phyloP scores from a whole-genome alignment of 2,113 vertebrate genomes.

The Tamias sibiricus region DNA sequence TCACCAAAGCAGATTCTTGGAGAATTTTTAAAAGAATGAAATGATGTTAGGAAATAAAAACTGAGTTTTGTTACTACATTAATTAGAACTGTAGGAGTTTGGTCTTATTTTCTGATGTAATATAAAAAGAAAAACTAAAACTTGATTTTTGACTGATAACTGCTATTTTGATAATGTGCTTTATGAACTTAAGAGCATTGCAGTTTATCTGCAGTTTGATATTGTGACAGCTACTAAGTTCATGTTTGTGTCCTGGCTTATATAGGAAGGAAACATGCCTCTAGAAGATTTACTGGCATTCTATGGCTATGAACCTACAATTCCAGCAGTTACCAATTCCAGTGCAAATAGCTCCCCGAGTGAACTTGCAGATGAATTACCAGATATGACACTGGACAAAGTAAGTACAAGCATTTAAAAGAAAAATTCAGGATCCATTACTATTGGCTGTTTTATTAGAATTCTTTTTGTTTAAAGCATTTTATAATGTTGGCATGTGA shows the following conservation, averaged over 20 bases:
- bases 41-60: slow-evolving; percentile 12
- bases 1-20: not conserved
- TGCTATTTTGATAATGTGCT: slow-evolving; percentile 4
- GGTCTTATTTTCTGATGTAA: not conserved
- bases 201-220: not conserved
- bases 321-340: slow-evolving; percentile 90
- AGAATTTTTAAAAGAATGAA: not conserved
- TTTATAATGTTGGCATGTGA: not conserved
- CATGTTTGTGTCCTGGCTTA: slow-evolving; percentile 64
- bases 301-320: slow-evolving; percentile 95
- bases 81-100: not conserved
- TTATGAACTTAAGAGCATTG: not conserved
- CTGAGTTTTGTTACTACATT: not conserved
- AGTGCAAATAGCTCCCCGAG: slow-evolving; percentile 96
- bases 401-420: slow-evolving; percentile 84
- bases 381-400: slow-evolving; percentile 99
- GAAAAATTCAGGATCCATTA: not conserved
- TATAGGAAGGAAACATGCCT: slow-evolving; percentile 98
- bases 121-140: not conserved
- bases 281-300: slow-evolving; percentile 97
- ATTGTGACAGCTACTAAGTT: not conserved
- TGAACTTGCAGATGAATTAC: slow-evolving; percentile 97
- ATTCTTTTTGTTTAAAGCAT: not conserved
- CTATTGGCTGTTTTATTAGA: not conserved
- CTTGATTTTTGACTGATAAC: not conserved